Percentiles rank a stretch among this genome's conserved stretches.
Evolutionary conservation across 1,140 invertebrate species (phyloP).

Genomic region (Phortica variegata): DNA sequence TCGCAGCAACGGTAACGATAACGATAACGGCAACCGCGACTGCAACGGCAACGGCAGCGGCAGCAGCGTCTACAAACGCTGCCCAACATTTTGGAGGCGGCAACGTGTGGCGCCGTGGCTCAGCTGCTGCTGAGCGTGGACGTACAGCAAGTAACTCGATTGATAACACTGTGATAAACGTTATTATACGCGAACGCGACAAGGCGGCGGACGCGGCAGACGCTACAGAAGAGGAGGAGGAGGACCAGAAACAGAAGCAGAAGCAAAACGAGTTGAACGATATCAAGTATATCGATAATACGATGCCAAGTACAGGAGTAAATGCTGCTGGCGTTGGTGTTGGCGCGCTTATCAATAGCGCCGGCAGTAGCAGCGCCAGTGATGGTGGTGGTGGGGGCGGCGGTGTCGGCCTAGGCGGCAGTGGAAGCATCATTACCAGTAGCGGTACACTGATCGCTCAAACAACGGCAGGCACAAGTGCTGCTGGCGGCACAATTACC

Average conservation of each 20-base stretch:
- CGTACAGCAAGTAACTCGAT: too few relatives aligned
- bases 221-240: background rate
- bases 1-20: constrained; percentile 2
- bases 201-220: background rate
- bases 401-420: background rate
- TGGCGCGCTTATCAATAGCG: constrained; percentile 34
- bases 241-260: constrained; percentile 1
- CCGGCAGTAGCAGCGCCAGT: constrained; percentile 26
- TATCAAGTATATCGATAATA: background rate
- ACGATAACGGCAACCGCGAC: constrained; percentile 2
- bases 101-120: too few relatives aligned
- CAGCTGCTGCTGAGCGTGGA: too few relatives aligned
- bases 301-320: constrained; percentile 35
- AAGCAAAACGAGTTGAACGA: constrained; percentile 1
- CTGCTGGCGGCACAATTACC: constrained; percentile 41
- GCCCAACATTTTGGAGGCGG: too few relatives aligned
- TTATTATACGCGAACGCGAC: too few relatives aligned
- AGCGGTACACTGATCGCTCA: constrained; percentile 31
- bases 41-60: constrained; percentile 1
- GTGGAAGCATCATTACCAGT: background rate
- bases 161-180: too few relatives aligned
- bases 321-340: constrained; percentile 35
- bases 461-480: constrained; percentile 39
- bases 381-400: constrained; percentile 29
- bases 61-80: background rate